Percentiles rank a stretch among this genome's conserved stretches.
Conservation (phyloP, 2,888 invertebrate genomes). For the Ornithoptera priamus region DNA sequence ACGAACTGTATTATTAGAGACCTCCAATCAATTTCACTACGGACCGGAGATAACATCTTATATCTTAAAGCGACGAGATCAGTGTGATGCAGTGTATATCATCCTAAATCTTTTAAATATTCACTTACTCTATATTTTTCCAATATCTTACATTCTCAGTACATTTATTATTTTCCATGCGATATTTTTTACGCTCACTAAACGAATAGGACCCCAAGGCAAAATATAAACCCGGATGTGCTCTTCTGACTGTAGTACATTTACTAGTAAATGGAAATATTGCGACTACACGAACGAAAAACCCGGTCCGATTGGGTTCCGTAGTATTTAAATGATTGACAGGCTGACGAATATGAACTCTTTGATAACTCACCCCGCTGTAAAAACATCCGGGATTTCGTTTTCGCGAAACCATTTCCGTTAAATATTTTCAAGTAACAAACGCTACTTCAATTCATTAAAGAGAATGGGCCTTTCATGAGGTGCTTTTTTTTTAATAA, state of each 20-base stretch:
- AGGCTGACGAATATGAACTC: constrained; percentile 24
- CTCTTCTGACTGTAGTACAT: constrained; percentile 12
- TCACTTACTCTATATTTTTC: not conserved
- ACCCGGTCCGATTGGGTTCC: constrained; percentile 9
- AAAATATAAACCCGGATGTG: constrained; percentile 5
- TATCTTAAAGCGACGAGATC: too few species aligned
- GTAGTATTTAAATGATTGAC: constrained; percentile 28
- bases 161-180: constrained; percentile 1
- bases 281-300: constrained; percentile 10
- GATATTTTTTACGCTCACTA: constrained; percentile 1
- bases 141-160: not conserved
- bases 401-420: constrained; percentile 11
- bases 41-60: not conserved
- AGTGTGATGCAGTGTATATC: too few species aligned
- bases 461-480: constrained; percentile 7
- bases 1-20: too few species aligned
- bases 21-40: too few species aligned
- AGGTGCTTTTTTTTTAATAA: not conserved
- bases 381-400: constrained; percentile 19
- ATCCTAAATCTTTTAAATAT: not conserved
- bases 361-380: constrained; percentile 21
- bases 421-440: constrained; percentile 10
- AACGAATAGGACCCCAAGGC: constrained; percentile 6
- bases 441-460: constrained; percentile 5
- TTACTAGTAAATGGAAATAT: constrained; percentile 23